These are phyloP conservation scores for Trachelipus rathkii DNA, from an alignment of 1,140 invertebrate species.

Conservation along the genomic window DNA sequence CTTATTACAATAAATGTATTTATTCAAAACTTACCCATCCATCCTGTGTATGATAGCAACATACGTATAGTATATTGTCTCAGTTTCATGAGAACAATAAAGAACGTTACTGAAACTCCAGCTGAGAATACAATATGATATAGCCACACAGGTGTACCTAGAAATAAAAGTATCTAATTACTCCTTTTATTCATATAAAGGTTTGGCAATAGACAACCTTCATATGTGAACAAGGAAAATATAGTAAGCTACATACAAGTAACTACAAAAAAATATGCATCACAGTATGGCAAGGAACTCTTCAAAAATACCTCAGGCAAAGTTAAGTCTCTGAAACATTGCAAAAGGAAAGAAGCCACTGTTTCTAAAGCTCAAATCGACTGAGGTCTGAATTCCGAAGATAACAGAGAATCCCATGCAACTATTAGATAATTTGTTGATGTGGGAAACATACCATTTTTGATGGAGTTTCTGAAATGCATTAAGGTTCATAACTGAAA, in stretches of 20 bases:
- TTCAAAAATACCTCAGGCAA: too few relatives aligned
- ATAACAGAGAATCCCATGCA: constrained; percentile 46
- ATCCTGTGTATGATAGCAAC: constrained; percentile 52
- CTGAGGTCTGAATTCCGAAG: constrained; percentile 42
- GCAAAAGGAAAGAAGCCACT: neutral
- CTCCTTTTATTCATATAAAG: too few relatives aligned
- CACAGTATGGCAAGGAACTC: too few relatives aligned
- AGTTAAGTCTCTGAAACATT: neutral
- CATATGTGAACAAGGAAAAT: too few relatives aligned
- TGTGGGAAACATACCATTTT: constrained; percentile 55
- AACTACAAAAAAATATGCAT: too few relatives aligned
- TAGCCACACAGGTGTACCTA: constrained; percentile 50
- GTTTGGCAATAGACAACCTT: too few relatives aligned
- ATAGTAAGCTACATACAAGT: too few relatives aligned
- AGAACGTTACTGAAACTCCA: constrained; percentile 50
- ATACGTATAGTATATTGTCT: constrained; percentile 51
- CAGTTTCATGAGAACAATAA: constrained; percentile 51
- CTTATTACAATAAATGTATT: too few relatives aligned
- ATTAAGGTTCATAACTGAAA: too few relatives aligned
- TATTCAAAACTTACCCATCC: constrained; percentile 51
- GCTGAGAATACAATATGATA: constrained; percentile 48
- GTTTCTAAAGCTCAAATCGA: neutral
- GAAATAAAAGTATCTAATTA: constrained; percentile 22
- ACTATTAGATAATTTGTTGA: constrained; percentile 53
- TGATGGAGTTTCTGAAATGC: constrained; percentile 51